Evolutionary conservation across 92 coral and sea anemone genomes (phyloP).

Genomic region (Pocillopora meandrina): DNA sequence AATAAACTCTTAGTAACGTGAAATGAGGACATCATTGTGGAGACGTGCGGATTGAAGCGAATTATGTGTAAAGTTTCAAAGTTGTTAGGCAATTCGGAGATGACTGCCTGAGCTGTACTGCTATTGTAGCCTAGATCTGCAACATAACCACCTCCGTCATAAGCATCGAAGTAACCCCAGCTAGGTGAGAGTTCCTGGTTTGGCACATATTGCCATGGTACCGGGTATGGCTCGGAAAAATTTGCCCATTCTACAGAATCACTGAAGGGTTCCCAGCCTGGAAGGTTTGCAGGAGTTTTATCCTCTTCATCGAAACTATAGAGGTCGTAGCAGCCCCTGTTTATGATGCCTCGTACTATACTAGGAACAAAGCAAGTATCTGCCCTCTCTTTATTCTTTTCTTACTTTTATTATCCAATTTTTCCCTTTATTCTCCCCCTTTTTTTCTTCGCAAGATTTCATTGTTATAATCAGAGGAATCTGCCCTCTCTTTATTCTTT

Average conservation of each 20-base stretch:
- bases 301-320: constrained; percentile 73
- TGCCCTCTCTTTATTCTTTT: neutral
- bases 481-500: no score
- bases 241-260: constrained; percentile 50
- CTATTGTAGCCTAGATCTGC: constrained; percentile 77
- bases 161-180: constrained; percentile 71
- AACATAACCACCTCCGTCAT: constrained; percentile 82
- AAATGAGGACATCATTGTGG: constrained; percentile 61
- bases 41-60: constrained; percentile 79
- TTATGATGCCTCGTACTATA: constrained; percentile 21
- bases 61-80: constrained; percentile 63
- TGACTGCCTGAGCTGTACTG: constrained; percentile 29
- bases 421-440: no score
- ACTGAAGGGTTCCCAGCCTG: constrained; percentile 64
- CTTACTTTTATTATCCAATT: no score
- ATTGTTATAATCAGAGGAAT: no score
- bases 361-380: constrained; percentile 74
- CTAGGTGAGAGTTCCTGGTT: constrained; percentile 50
- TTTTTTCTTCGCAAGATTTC: no score
- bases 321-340: constrained; percentile 53
- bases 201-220: constrained; percentile 77
- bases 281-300: constrained; percentile 50
- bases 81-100: constrained; percentile 63
- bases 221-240: constrained; percentile 67
- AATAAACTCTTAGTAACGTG: constrained; percentile 46